These are phyloP conservation scores for Blomia tropicalis DNA, from an alignment of 2,888 invertebrate genomes.

Conservation along the genomic window DNA sequence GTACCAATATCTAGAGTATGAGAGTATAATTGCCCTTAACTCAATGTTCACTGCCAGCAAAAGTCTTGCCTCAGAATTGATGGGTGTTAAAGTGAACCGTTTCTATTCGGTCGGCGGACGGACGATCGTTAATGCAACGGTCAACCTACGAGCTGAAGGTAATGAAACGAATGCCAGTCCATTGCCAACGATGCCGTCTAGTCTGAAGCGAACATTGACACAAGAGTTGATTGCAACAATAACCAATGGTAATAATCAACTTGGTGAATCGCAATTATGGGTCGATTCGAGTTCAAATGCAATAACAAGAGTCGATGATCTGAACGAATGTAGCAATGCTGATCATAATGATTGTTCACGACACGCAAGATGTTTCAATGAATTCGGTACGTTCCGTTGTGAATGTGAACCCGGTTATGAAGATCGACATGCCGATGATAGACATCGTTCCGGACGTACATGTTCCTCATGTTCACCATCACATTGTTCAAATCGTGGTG, in stretches of 20 bases:
- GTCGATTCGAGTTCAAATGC: slow-evolving; percentile 27
- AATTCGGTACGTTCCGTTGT: slow-evolving; percentile 66
- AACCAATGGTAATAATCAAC: slow-evolving; percentile 63
- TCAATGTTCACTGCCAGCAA: slow-evolving; percentile 84
- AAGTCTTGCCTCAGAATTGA: slow-evolving; percentile 60
- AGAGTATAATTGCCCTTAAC: slow-evolving; percentile 72
- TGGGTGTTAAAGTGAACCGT: slow-evolving; percentile 60
- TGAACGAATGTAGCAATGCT: slow-evolving; percentile 65
- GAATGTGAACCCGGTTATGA: slow-evolving; percentile 55
- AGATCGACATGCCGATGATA: slow-evolving; percentile 53
- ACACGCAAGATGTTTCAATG: slow-evolving; percentile 58
- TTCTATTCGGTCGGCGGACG: slow-evolving; percentile 51
- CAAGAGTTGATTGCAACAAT: slow-evolving; percentile 67
- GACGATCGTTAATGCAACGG: slow-evolving; percentile 66
- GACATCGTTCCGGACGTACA: slow-evolving; percentile 15
- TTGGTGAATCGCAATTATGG: slow-evolving; percentile 68
- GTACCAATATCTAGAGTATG: slow-evolving; percentile 64
- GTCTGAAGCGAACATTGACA: slow-evolving; percentile 58
- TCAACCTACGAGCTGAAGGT: slow-evolving; percentile 40
- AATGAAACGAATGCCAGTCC: slow-evolving; percentile 43
- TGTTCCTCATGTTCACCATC: slow-evolving; percentile 48
- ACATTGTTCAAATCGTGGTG: slow-evolving; percentile 66
- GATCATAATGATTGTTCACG: slow-evolving; percentile 71
- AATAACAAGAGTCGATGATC: slow-evolving; percentile 42
- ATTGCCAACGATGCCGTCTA: slow-evolving; percentile 45